A percentile compares a stretch with the other conserved stretches of the same genome.
Conservation (phyloP, 2,797 vertebrate genomes). For the Columba guinea region DNA sequence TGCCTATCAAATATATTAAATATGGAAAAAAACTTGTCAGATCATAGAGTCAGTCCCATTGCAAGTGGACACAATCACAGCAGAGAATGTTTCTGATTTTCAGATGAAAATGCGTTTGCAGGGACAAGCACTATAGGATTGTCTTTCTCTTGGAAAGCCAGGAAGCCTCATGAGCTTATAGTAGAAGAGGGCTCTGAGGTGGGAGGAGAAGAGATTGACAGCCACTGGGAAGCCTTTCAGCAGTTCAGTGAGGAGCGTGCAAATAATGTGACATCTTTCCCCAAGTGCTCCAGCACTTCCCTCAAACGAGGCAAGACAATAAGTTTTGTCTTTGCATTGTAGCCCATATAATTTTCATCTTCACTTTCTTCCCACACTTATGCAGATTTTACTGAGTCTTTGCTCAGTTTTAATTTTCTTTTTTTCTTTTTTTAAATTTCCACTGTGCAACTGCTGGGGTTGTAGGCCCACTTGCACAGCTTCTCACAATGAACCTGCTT, state of each 20-base stretch:
- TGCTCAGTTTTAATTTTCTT: background rate
- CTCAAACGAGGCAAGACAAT: background rate
- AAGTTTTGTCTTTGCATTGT: background rate
- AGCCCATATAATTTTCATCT: background rate
- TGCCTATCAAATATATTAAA: background rate
- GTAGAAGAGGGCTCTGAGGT: background rate
- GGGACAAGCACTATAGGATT: background rate
- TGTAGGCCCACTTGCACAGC: background rate
- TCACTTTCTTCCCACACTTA: background rate
- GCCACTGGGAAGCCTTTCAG: background rate
- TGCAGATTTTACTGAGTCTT: background rate
- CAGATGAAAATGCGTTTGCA: background rate
- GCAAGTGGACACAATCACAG: background rate
- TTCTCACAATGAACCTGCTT: background rate
- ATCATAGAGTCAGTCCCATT: background rate
- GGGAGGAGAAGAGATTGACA: background rate
- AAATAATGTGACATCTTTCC: background rate
- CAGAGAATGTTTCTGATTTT: background rate
- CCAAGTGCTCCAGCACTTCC: background rate
- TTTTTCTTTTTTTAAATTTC: background rate
- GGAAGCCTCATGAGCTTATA: background rate
- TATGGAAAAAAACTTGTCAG: background rate
- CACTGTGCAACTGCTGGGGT: background rate
- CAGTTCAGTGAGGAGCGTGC: background rate
- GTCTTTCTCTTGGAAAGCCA: background rate